phyloP scores from a whole-genome alignment of 2,888 invertebrate genomes.

The Sympetrum striolatum region DNA sequence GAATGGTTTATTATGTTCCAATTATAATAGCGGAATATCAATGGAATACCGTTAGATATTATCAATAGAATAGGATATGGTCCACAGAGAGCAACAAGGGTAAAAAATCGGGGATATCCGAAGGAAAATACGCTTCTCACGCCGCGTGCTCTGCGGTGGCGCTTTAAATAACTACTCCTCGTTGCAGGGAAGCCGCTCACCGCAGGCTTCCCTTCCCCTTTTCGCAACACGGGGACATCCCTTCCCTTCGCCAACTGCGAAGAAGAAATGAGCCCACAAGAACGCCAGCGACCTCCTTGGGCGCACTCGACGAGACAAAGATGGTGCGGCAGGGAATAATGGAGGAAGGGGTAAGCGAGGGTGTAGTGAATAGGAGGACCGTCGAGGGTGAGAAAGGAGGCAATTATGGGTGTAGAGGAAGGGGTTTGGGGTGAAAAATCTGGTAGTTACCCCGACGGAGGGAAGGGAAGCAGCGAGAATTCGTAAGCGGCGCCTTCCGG shows the following conservation, averaged over 20 bases:
- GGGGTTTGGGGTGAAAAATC: no score
- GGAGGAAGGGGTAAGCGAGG: not conserved
- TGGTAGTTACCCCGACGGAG: no score
- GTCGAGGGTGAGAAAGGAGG: not conserved
- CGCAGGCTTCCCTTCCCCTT: not conserved
- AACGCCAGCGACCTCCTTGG: not conserved
- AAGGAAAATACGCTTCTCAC: not conserved
- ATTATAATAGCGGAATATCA: no score
- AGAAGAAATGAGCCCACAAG: not conserved
- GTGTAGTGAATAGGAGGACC: not conserved
- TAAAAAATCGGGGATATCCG: not conserved
- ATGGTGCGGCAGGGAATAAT: not conserved
- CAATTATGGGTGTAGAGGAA: no score
- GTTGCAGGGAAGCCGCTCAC: not conserved
- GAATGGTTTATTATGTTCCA: no score
- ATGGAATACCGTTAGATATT: no score
- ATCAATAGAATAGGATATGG: not conserved
- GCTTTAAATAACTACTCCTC: not conserved
- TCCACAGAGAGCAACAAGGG: not conserved
- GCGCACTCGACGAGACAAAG: not conserved
- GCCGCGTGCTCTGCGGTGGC: not conserved
- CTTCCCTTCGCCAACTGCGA: not conserved
- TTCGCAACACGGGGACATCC: not conserved
- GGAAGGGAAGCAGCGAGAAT: no score
- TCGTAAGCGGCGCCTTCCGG: no score